phyloP scores from a whole-genome alignment of 2,888 invertebrate genomes.

The Lymantria dispar region DNA sequence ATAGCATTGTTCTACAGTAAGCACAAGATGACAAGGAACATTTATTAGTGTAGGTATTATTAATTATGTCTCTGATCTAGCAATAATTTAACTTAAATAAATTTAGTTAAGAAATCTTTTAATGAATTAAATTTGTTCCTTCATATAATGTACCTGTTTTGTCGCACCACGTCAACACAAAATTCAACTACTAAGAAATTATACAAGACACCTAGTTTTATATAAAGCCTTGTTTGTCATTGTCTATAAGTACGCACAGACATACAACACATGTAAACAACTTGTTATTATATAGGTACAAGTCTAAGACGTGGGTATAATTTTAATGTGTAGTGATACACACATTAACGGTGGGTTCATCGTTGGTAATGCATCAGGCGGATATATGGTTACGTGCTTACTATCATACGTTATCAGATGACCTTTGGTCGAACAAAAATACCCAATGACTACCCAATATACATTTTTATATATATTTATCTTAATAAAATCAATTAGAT shows the following conservation, averaged over 20 bases:
- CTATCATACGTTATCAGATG: slow-evolving; percentile 11
- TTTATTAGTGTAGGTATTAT: no score
- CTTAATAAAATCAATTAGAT: no score
- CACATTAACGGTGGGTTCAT: not conserved
- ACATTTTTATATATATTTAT: not conserved
- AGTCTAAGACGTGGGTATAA: slow-evolving; percentile 22
- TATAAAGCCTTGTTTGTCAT: slow-evolving; percentile 11
- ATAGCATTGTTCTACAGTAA: no score
- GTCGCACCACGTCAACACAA: not conserved
- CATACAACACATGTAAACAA: slow-evolving; percentile 39
- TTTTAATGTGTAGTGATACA: slow-evolving; percentile 1
- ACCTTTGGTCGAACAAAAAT: slow-evolving; percentile 12
- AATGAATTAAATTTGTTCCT: no score
- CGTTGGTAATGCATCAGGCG: not conserved
- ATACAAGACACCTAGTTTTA: not conserved
- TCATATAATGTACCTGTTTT: not conserved
- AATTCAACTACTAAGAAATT: slow-evolving; percentile 3
- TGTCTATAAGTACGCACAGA: slow-evolving; percentile 21
- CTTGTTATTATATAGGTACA: slow-evolving; percentile 12
- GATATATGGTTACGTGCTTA: not conserved
- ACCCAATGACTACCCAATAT: not conserved
- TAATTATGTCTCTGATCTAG: no score
- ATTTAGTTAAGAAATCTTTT: no score
- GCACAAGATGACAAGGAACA: no score
- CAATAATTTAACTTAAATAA: no score